These are phyloP conservation scores for Prorops nasuta DNA, from an alignment of 1,140 invertebrate genomes.

Conservation along the genomic window DNA sequence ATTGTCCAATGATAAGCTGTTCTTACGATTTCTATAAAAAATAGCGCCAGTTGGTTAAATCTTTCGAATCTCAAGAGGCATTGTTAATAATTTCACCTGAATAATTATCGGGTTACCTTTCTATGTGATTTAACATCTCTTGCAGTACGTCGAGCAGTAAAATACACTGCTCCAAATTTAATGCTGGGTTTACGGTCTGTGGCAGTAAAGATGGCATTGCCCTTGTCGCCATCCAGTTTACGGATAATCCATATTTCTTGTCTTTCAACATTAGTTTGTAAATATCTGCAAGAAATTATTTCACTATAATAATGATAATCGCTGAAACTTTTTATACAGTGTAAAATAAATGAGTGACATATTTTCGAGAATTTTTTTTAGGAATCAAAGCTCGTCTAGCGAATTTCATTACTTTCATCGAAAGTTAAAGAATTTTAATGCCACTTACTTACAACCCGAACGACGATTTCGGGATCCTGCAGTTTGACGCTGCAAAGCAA, in stretches of 20 bases:
- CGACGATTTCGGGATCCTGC: constrained; percentile 79
- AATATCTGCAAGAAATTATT: constrained; percentile 68
- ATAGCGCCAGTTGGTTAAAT: neutral
- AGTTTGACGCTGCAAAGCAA: constrained; percentile 84
- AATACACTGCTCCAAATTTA: constrained; percentile 89
- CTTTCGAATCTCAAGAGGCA: neutral
- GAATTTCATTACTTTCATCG: no score
- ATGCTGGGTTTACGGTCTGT: constrained; percentile 85
- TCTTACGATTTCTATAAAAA: constrained; percentile 67
- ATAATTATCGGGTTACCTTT: constrained; percentile 58
- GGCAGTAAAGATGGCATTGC: constrained; percentile 91
- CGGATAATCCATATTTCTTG: constrained; percentile 87
- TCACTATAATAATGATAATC: neutral
- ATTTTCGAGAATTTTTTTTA: no score
- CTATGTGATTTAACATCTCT: constrained; percentile 90
- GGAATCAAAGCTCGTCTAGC: no score
- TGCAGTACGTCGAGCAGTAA: constrained; percentile 85
- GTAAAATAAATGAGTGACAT: neutral
- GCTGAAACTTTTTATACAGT: neutral
- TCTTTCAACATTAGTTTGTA: constrained; percentile 90
- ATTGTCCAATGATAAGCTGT: constrained; percentile 80
- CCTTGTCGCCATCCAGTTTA: constrained; percentile 89
- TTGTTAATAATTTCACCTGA: neutral
- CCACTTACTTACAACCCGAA: constrained; percentile 81
- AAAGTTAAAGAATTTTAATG: constrained; percentile 6